phyloP scores from a whole-genome alignment of 2,797 vertebrate species.

The Anomalospiza imberbis region DNA sequence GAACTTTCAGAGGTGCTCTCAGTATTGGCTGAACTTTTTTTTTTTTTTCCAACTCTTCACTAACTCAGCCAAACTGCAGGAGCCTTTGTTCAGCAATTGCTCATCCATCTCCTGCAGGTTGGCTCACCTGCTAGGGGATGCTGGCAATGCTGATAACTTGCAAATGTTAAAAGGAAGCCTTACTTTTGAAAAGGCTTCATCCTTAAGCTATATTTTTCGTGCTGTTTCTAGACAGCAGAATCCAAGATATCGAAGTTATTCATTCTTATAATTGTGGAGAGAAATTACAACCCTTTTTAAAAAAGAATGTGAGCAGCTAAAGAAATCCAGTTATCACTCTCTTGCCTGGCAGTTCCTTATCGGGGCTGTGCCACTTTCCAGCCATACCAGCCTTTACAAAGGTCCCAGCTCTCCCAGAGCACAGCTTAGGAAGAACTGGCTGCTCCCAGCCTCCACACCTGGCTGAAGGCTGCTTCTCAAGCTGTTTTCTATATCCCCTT shows the following conservation, averaged over 20 bases:
- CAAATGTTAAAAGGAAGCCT: neutral
- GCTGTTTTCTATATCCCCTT: neutral
- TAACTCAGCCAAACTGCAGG: neutral
- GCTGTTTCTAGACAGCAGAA: neutral
- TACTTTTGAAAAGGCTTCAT: neutral
- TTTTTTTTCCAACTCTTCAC: neutral
- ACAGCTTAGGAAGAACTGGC: neutral
- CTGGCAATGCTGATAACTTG: constrained; percentile 7
- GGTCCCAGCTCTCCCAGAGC: neutral
- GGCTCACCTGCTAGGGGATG: neutral
- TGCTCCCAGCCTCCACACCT: neutral
- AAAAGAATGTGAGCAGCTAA: neutral
- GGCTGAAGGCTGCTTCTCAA: neutral
- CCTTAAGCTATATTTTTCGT: neutral
- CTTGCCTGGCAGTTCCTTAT: neutral
- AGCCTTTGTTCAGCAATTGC: constrained; percentile 5
- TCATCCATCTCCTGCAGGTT: neutral
- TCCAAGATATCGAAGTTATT: neutral
- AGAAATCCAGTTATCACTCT: neutral
- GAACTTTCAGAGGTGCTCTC: neutral
- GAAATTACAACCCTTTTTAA: neutral
- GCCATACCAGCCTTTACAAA: neutral
- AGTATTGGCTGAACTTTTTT: neutral
- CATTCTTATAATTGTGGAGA: neutral
- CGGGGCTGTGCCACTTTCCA: neutral